phyloP scores from a whole-genome alignment of 2,888 invertebrate species.

The Agriopis aurantiaria region DNA sequence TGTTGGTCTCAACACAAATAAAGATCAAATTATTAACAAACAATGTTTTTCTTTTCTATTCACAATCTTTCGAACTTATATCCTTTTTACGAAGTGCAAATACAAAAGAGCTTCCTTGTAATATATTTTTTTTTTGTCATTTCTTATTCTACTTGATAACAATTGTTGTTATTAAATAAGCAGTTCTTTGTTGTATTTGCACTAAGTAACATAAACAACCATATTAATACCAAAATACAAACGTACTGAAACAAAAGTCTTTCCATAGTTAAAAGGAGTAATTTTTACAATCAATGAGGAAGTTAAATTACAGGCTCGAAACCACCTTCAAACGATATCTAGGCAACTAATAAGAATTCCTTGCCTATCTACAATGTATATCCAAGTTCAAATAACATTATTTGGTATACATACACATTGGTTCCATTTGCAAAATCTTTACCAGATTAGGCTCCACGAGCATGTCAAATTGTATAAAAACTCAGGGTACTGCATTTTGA shows the following conservation, averaged over 20 bases:
- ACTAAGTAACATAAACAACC: slow-evolving; percentile 47
- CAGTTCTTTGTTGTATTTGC: slow-evolving; percentile 18
- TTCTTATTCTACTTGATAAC: background rate
- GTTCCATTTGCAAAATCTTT: too few species aligned
- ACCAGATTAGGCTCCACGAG: too few species aligned
- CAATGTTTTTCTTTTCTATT: slow-evolving; percentile 71
- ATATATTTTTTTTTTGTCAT: too few species aligned
- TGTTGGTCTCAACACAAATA: slow-evolving; percentile 74
- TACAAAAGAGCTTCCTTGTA: background rate
- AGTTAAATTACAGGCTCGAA: slow-evolving; percentile 37
- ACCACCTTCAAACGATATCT: slow-evolving; percentile 36
- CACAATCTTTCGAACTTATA: slow-evolving; percentile 62
- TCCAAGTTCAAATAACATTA: background rate
- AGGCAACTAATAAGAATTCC: background rate
- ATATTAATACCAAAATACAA: slow-evolving; percentile 24
- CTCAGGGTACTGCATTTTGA: too few species aligned
- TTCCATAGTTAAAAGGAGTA: slow-evolving; percentile 56
- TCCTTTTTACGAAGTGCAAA: slow-evolving; percentile 11
- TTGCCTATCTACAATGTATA: background rate
- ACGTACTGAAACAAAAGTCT: slow-evolving; percentile 52
- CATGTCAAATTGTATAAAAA: too few species aligned
- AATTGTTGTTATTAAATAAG: background rate
- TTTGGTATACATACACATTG: too few species aligned
- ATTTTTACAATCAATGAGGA: slow-evolving; percentile 68
- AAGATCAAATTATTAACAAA: slow-evolving; percentile 79